phyloP scores from a whole-genome alignment of 2,888 invertebrate genomes.

The Rhingia campestris region DNA sequence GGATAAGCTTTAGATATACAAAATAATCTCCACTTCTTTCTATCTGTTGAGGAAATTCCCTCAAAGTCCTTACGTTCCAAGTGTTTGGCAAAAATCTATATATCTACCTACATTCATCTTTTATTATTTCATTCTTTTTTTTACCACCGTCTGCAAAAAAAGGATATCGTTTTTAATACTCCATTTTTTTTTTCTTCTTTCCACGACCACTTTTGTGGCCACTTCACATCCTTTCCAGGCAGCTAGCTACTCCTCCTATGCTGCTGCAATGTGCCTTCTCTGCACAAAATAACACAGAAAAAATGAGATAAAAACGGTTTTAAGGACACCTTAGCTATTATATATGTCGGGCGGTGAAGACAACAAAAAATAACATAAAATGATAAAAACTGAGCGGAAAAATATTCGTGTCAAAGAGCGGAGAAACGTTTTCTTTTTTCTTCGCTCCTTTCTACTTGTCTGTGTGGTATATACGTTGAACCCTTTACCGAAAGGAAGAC shows the following conservation, averaged over 20 bases:
- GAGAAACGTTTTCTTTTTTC: background rate
- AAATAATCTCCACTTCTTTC: conserved; percentile 12
- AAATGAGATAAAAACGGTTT: conserved; percentile 56
- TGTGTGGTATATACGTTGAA: background rate
- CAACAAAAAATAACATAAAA: background rate
- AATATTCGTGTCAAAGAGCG: conserved; percentile 61
- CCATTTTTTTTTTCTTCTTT: conserved; percentile 31
- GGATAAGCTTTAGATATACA: conserved; percentile 40
- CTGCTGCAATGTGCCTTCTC: conserved; percentile 47
- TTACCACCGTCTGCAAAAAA: conserved; percentile 4
- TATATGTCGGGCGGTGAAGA: conserved; percentile 6
- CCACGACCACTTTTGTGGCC: conserved; percentile 46
- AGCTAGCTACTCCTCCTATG: background rate
- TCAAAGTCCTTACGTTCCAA: background rate
- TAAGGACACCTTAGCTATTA: conserved; percentile 58
- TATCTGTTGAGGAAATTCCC: background rate
- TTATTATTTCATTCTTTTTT: conserved; percentile 3
- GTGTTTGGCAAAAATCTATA: conserved; percentile 33
- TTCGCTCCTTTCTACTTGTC: background rate
- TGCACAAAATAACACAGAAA: conserved; percentile 20
- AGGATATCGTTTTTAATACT: conserved; percentile 38
- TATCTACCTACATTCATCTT: background rate
- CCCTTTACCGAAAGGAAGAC: conserved; percentile 25
- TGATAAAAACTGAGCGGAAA: conserved; percentile 43
- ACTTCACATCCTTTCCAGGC: conserved; percentile 26